phyloP scores from a whole-genome alignment of 2,113 vertebrate species.

The Leptobrachium ailaonicum region DNA sequence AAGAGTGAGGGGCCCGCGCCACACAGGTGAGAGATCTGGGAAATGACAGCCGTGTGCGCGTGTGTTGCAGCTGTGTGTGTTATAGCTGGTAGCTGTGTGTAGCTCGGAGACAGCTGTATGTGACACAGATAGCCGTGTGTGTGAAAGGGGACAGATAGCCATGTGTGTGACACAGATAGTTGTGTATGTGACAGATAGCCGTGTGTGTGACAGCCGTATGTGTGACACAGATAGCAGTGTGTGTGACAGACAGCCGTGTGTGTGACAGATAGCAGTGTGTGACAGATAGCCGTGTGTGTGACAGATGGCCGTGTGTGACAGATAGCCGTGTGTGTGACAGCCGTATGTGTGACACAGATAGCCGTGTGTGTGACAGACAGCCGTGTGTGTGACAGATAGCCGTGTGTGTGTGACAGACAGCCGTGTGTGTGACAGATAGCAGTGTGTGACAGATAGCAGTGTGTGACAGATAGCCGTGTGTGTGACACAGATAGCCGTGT shows the following conservation, averaged over 20 bases:
- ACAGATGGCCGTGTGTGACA: neutral
- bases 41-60: neutral
- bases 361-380: neutral
- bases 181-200: neutral
- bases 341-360: neutral
- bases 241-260: neutral
- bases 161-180: neutral
- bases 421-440: neutral
- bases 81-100: neutral
- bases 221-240: neutral
- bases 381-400: neutral
- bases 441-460: too few species aligned
- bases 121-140: neutral
- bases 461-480: neutral
- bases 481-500: too few species aligned
- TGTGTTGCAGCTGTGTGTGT: neutral
- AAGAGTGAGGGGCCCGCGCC: neutral
- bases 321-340: too few species aligned
- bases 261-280: neutral
- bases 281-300: neutral
- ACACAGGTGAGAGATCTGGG: slow-evolving; percentile 11
- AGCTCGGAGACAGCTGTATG: neutral
- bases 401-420: neutral
- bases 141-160: neutral
- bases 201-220: neutral